Percentiles rank a stretch among this genome's conserved stretches.
Evolutionary conservation across 1,140 invertebrate genomes (phyloP).

Genomic region (Drosophila setifemur): DNA sequence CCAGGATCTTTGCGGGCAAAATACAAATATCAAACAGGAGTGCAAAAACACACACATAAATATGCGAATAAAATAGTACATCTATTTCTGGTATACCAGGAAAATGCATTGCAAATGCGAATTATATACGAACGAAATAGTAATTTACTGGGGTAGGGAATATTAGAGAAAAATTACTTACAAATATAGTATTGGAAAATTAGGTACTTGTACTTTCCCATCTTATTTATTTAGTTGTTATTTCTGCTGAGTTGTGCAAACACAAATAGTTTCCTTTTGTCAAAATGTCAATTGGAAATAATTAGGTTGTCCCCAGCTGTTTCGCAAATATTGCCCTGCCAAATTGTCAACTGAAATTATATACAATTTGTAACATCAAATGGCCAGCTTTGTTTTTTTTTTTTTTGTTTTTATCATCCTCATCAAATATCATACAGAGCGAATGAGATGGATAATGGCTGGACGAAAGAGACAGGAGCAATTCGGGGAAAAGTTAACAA

Average conservation of each 20-base stretch:
- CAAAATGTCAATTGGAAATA: neutral
- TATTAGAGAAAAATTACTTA: too few species aligned
- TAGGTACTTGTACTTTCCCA: too few species aligned
- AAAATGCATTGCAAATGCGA: too few species aligned
- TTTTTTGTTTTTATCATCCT: conserved; percentile 9
- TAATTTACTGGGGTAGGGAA: too few species aligned
- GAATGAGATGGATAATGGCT: neutral
- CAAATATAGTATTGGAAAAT: too few species aligned
- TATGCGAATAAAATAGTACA: neutral
- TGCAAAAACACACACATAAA: neutral
- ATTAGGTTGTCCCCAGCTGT: conserved; percentile 4
- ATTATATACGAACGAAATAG: too few species aligned
- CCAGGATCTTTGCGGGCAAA: conserved; percentile 1
- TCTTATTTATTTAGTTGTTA: too few species aligned
- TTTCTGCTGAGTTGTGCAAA: too few species aligned
- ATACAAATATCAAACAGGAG: conserved; percentile 18
- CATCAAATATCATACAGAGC: conserved; percentile 32
- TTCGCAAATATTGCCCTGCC: neutral
- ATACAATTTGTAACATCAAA: conserved; percentile 15
- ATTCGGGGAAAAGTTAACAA: conserved; percentile 59
- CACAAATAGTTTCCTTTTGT: too few species aligned
- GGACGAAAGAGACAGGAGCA: conserved; percentile 8
- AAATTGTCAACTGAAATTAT: conserved; percentile 3
- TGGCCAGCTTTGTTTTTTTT: neutral
- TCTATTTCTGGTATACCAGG: conserved; percentile 23